Conservation (phyloP, 2,888 invertebrate genomes). For the Hirtodrosophila cameraria region DNA sequence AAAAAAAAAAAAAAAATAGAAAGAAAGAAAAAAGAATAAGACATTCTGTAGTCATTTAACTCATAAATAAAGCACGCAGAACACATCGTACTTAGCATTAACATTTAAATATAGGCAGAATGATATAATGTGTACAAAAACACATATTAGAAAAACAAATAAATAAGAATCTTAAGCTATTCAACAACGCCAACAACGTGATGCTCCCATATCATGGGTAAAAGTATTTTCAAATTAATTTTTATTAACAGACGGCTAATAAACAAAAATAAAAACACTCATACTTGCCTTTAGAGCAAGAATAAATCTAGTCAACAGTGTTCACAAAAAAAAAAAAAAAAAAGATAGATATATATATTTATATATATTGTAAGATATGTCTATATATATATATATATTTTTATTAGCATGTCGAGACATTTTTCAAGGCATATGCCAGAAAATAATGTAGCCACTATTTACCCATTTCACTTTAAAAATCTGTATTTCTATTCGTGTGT, state of each 20-base stretch:
- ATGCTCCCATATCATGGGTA: slow-evolving; percentile 47
- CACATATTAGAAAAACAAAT: slow-evolving; percentile 68
- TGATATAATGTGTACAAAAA: slow-evolving; percentile 62
- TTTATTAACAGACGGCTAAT: slow-evolving; percentile 76
- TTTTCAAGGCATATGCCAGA: slow-evolving; percentile 67
- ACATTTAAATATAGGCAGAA: slow-evolving; percentile 50
- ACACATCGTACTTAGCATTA: slow-evolving; percentile 55
- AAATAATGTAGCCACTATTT: slow-evolving; percentile 68
- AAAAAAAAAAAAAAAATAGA: slow-evolving; percentile 16
- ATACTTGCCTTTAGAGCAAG: slow-evolving; percentile 41
- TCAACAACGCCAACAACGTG: slow-evolving; percentile 38
- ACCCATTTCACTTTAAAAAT: slow-evolving; percentile 61
- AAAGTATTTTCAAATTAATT: slow-evolving; percentile 80
- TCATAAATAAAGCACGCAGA: slow-evolving; percentile 65
- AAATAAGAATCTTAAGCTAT: slow-evolving; percentile 73
- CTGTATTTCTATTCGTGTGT: slow-evolving; percentile 56
- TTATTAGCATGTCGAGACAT: slow-evolving; percentile 79
- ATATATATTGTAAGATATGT: no score
- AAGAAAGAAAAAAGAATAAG: slow-evolving; percentile 7
- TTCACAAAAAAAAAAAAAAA: no score
- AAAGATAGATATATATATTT: background rate
- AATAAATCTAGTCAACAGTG: slow-evolving; percentile 63
- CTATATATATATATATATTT: slow-evolving; percentile 52
- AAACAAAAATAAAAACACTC: slow-evolving; percentile 59
- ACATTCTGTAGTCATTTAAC: slow-evolving; percentile 42